Percentiles rank a stretch among this genome's conserved stretches.
Conservation (phyloP, 2,888 invertebrate genomes). For the Nemapogon koenigi region DNA sequence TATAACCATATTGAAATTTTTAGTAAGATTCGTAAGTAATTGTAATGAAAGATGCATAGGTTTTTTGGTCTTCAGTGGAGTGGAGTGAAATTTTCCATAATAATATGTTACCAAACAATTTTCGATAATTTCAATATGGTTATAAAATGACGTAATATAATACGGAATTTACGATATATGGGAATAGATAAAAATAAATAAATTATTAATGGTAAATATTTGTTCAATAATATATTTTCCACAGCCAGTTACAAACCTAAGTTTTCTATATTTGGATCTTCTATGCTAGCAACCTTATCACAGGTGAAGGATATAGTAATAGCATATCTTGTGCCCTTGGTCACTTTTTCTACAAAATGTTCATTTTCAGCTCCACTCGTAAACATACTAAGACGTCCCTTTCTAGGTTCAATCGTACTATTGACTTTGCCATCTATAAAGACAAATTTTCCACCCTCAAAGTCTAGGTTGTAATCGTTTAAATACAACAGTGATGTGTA, state of each 20-base stretch:
- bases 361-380: slow-evolving; percentile 88
- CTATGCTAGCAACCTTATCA: slow-evolving; percentile 70
- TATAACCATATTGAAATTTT: no score
- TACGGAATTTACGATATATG: no score
- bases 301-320: slow-evolving; percentile 89
- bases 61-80: no score
- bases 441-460: slow-evolving; percentile 82
- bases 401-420: slow-evolving; percentile 77
- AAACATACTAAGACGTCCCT: slow-evolving; percentile 82
- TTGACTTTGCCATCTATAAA: slow-evolving; percentile 74
- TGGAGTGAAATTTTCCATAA: no score
- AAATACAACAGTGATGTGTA: slow-evolving; percentile 86
- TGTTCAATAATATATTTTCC: slow-evolving; percentile 2
- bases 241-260: no score
- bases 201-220: neutral
- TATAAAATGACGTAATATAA: no score
- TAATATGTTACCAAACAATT: no score
- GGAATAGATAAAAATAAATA: no score
- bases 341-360: slow-evolving; percentile 82
- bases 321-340: slow-evolving; percentile 77
- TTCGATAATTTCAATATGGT: no score
- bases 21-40: no score
- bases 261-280: slow-evolving; percentile 65
- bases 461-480: slow-evolving; percentile 76
- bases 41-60: no score